These are phyloP conservation scores for Sardina pilchardus DNA, from an alignment of 2,113 vertebrate genomes.

Conservation along the genomic window DNA sequence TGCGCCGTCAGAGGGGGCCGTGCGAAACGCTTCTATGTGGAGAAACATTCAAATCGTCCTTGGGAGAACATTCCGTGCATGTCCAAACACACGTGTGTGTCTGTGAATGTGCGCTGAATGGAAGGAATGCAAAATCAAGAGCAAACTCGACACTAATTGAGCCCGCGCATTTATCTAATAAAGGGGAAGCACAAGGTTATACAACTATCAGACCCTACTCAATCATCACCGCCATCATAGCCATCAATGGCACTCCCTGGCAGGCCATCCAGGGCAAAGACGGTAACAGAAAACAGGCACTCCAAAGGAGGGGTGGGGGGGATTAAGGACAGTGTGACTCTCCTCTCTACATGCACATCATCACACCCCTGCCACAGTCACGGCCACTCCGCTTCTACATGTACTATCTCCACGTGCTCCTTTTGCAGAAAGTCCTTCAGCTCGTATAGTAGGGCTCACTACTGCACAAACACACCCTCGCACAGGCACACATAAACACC, in stretches of 20 bases:
- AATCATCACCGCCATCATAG: conserved; percentile 11
- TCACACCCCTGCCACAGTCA: neutral
- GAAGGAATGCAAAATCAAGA: conserved; percentile 57
- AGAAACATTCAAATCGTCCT: conserved; percentile 21
- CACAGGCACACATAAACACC: neutral
- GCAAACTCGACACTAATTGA: conserved; percentile 42
- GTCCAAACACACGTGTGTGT: conserved; percentile 57
- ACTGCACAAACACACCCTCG: neutral
- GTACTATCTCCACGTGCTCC: neutral
- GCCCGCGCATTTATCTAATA: conserved; percentile 45
- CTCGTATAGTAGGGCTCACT: neutral
- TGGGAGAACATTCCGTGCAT: conserved; percentile 56
- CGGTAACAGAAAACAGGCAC: neutral
- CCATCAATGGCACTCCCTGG: neutral
- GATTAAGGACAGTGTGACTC: neutral
- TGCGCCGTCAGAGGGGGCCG: conserved; percentile 21
- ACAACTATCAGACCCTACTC: conserved; percentile 20
- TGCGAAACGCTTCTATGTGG: conserved; percentile 2
- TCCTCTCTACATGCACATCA: neutral
- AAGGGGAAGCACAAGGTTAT: conserved; percentile 17
- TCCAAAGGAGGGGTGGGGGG: neutral
- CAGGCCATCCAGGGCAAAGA: neutral
- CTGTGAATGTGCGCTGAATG: conserved; percentile 47
- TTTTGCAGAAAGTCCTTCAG: too few species aligned
- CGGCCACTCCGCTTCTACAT: neutral